Evolutionary conservation across 2,113 vertebrate species (phyloP).

Genomic region (Athene cunicularia): DNA sequence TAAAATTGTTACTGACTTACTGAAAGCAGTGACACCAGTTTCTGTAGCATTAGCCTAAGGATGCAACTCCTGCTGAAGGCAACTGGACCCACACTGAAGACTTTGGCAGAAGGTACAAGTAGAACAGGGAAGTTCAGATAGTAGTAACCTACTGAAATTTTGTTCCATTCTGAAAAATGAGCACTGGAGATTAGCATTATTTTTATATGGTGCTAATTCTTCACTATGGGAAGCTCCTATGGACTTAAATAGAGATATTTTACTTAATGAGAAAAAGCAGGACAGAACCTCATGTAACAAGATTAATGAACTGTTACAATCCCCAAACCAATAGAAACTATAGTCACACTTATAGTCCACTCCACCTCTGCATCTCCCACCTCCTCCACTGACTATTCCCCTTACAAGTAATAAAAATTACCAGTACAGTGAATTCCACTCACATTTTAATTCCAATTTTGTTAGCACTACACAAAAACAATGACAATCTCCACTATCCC

Average conservation of each 20-base stretch:
- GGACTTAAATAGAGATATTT: neutral
- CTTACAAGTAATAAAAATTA: neutral
- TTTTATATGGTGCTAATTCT: neutral
- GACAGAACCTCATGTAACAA: neutral
- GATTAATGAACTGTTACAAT: neutral
- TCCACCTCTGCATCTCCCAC: neutral
- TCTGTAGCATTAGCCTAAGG: neutral
- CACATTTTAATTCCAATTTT: neutral
- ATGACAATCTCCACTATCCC: neutral
- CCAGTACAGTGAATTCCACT: neutral
- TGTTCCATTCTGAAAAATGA: neutral
- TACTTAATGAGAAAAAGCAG: neutral
- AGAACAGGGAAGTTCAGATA: neutral
- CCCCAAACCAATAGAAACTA: neutral
- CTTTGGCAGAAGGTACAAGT: neutral
- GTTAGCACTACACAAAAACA: neutral
- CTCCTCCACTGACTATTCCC: neutral
- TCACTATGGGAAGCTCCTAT: neutral
- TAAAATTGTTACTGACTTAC: neutral
- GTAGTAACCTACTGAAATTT: neutral
- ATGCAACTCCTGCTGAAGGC: neutral
- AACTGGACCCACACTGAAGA: neutral
- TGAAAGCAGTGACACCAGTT: neutral
- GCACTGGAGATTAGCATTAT: neutral
- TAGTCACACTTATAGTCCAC: neutral